Evolutionary conservation across 2,113 vertebrate genomes (phyloP), one percentile per base, ranked within the genome.

Genomic region (Lepus timidus): DNA sequence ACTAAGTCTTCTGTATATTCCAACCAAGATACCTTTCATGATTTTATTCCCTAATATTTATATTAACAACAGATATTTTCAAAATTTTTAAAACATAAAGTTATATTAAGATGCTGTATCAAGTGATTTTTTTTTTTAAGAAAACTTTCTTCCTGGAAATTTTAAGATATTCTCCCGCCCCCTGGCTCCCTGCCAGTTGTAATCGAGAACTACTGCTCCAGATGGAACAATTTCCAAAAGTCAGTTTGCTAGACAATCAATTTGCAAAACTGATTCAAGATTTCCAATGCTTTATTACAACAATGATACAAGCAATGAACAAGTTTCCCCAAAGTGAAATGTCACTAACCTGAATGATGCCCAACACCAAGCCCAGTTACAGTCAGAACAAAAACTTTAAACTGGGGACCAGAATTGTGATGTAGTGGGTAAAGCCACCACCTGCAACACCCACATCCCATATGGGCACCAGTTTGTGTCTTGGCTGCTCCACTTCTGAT

Each of bases 61-160:
- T 75, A 85, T 70, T 88, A 83, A 85, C 33, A 74, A 36, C 31
- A 51, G 25, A n/a, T 31, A 85, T 88, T 92, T 82, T 91, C 62
- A 76, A 83, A 87, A 93, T 31, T 75, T 91, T 91, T 33, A 23
- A 95, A 93, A 80, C 39, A 83, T 16, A 33, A 94, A 84, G n/a
- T 25, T 91, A 19, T 25, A 81, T 39, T 31, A 90, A 84, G 65
- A 94, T 51, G 51, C 10, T 73, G 0, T 75, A 33, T 39, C 75
- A 79, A 33, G 0, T 29, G 12, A 71, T 68, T 9, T 52, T 87
- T 52, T 87, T 39, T 67, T n/a, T 49, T 83, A 70, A 84, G 25
- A 23, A 82, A 1, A 79, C 12, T 85, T 75, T 29, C n/a, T 14
- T 89, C 65, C 86, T 79, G 85, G 79, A 80, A 92, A 95, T 75